Base-by-base conservation (phyloP, 1,140 invertebrate genomes). In the Pseudoatta argentina region DNA sequence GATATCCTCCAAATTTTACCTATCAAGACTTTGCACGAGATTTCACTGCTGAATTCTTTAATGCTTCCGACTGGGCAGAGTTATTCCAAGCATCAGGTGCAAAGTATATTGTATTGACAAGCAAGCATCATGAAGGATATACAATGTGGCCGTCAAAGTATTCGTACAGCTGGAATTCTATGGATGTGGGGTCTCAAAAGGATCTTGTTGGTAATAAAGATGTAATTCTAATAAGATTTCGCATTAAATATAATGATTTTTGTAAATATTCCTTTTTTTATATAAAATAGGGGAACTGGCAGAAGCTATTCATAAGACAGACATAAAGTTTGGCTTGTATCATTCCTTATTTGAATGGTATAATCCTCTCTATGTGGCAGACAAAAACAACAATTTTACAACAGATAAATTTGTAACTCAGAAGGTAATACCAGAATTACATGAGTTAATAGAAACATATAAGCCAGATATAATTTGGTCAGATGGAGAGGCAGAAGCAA, bases 111-210 rank as follows among this genome's bases (percentile, higher is more conserved):
- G 98, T 99, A 3, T 92, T 99, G 2, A 99, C 98, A 2, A 98
- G 97, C 91, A 99, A 99, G 95, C 98, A 99, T 96, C 98, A 99
- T 93, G 98, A 99, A 94, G 98, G 98, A 16, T 99, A 96, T 91
- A 98, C 98, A 0, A 78, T 99, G 44, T 99, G 98, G 97, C 98
- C 98, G 39, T 98, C 98, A 0, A 97, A 96, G 88, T 96, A 97
- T 81, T 97, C 98, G 0, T 99, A 97, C 91, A 98, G 98, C 91
- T 99, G 98, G 98, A 99, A 99, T 95, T 95, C 98, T 0, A 94
- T 97, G 81, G 98, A 99, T 91, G 96, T 98, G 79, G 98, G 98
- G 61, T 98, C 98, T 14, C 97, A 97, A 82, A 95, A 96, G 83
- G 98, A 99, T 95, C 93, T 99, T 57, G 95, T 99, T 61, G 97